Conservation (phyloP, 2,888 invertebrate species). For the Spialia ferax region DNA sequence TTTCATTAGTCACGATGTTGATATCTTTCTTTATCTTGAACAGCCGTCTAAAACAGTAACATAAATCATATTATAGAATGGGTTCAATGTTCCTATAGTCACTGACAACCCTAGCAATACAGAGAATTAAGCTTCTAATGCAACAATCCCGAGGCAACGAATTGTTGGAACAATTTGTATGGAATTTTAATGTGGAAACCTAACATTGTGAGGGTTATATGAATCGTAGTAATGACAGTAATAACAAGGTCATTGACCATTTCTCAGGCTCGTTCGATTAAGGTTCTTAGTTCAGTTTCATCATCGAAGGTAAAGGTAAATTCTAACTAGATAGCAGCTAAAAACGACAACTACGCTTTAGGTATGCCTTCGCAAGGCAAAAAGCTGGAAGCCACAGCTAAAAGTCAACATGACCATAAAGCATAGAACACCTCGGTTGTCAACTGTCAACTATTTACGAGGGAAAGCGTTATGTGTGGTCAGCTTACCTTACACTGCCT, state of each 20-base stretch:
- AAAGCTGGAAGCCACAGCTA: neutral
- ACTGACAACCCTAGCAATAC: conserved; percentile 13
- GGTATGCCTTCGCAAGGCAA: conserved; percentile 1
- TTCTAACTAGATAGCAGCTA: too few species aligned
- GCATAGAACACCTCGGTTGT: conserved; percentile 26
- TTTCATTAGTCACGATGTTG: too few species aligned
- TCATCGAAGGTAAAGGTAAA: neutral
- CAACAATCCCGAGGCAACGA: conserved; percentile 27
- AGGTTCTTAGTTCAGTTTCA: conserved; percentile 10
- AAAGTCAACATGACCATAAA: conserved; percentile 22
- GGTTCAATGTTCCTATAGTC: neutral
- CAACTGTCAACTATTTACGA: conserved; percentile 36
- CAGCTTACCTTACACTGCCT: conserved; percentile 15
- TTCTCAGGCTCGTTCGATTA: conserved; percentile 20
- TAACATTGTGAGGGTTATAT: conserved; percentile 35
- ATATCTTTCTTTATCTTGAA: too few species aligned
- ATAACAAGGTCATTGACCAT: conserved; percentile 36
- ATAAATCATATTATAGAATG: too few species aligned
- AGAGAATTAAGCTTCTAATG: conserved; percentile 28
- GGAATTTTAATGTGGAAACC: conserved; percentile 40
- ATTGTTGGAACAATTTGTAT: conserved; percentile 38
- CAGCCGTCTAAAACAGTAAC: too few species aligned
- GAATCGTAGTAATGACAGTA: conserved; percentile 36
- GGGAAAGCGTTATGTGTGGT: conserved; percentile 36
- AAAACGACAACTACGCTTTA: too few species aligned